Evolutionary conservation across 2,888 invertebrate genomes (phyloP).

Genomic region (Agrenia bidenticulata): DNA sequence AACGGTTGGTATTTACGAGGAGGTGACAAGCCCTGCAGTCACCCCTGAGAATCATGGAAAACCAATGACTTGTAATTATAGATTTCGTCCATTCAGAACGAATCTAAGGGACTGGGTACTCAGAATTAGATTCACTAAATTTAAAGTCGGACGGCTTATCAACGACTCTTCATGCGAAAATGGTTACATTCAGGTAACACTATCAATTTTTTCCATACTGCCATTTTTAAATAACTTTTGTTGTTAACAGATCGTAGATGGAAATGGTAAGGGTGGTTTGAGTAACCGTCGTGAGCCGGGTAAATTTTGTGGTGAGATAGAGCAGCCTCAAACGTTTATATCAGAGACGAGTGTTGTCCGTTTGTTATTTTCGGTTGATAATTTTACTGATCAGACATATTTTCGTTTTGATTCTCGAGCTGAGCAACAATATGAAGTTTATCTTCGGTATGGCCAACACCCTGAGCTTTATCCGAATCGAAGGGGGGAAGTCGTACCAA

Average conservation of each 20-base stretch:
- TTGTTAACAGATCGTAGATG: slow-evolving; percentile 75
- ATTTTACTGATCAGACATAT: slow-evolving; percentile 89
- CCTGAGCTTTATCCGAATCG: slow-evolving; percentile 89
- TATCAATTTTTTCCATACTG: background rate
- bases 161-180: slow-evolving; percentile 86
- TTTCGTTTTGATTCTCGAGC: slow-evolving; percentile 83
- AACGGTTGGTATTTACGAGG: slow-evolving; percentile 90
- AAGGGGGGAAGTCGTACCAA: slow-evolving; percentile 81
- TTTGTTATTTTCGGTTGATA: slow-evolving; percentile 86
- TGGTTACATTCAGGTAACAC: slow-evolving; percentile 79
- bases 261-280: slow-evolving; percentile 77
- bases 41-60: slow-evolving; percentile 78
- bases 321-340: slow-evolving; percentile 91
- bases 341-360: slow-evolving; percentile 91
- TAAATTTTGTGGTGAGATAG: slow-evolving; percentile 88
- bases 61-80: slow-evolving; percentile 85
- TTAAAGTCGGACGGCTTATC: slow-evolving; percentile 82
- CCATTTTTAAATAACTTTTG: slow-evolving; percentile 1
- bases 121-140: slow-evolving; percentile 85
- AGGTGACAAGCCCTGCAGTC: slow-evolving; percentile 84
- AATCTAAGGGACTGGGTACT: slow-evolving; percentile 88
- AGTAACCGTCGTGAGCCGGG: slow-evolving; percentile 86
- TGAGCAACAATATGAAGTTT: slow-evolving; percentile 87
- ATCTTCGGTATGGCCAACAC: slow-evolving; percentile 87
- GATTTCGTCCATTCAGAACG: slow-evolving; percentile 82